Evolutionary conservation across 2,888 invertebrate species (phyloP), one percentile per base, ranked within the genome.

Genomic region (Rhimphoctona megacephalus): DNA sequence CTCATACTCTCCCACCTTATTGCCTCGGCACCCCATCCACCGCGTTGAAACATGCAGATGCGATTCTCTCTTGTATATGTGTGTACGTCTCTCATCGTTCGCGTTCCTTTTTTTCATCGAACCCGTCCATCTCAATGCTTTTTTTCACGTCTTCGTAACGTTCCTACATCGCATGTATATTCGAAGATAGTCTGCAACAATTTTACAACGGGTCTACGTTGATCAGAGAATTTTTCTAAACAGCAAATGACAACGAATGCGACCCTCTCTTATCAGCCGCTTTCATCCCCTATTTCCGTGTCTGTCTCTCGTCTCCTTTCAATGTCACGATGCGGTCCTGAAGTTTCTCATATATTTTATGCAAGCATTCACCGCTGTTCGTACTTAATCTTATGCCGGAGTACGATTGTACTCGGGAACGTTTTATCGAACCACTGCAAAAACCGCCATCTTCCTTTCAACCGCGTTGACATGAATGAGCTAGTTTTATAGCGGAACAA

Each of bases 21-120:
- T 61, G 61, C 61, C 61, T 25, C 74, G 17, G 25, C 74, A 74
- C 61, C 82, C 69, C 39, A 36, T 36, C 25, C 30, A 49, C 52
- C 0, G 19, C 85, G 49, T 25, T 70, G 67, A 49, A 81, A 64
- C 89, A 90, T 90, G 90, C 90, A 90, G 89, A 92, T 91, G 89
- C 91, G 87, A 91, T 90, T 91, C 88, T 88, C 88, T 89, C 89
- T 90, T 88, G 46, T 72, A 5, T 2, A 19, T 30, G n/a, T 30
- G 70, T 17, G 66, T 30, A 8, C 33, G 57, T 61, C 36, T 46
- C 69, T 54, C 19, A 85, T 88, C 88, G 88, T 83, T 25, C n/a
- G 73, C 81, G 81, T 77, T 83, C 82, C 83, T 87, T 88, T 88
- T 86, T 88, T 19, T 49, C 89, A 88, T 88, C 89, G 88, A 86